Base-by-base conservation (phyloP, 2,888 invertebrate genomes). In the Dexiosoma caninum region DNA sequence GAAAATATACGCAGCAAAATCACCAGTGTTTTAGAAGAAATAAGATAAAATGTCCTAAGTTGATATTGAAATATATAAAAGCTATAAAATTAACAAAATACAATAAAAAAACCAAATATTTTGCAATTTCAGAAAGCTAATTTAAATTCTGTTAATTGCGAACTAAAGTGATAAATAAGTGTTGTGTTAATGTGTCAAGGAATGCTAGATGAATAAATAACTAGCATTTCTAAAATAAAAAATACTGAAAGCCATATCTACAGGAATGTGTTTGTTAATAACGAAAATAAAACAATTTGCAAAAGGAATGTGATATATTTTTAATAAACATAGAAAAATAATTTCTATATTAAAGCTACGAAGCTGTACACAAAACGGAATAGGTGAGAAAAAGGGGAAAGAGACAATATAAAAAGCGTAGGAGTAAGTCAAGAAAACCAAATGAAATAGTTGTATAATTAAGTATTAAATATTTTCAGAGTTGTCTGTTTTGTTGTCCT, bases 401-500 rank as follows among this genome's bases (percentile, higher is more conserved):
- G 30, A 37, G 40, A 46, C 10, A 46, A 66, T 27, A 51, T 37
- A 62, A 51, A 44, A 71, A 81, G 81, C 77, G 81, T 81, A 77
- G 77, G 77, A 81, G 81, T 81, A 59, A 81, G 81, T 64, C 5
- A 51, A 67, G 30, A 44, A 72, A 62, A 76, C 64, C 53, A 80
- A 71, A 40, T 49, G 64, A 5, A 10, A 51, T 42, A 40, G 81
- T 81, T 72, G 81, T 12, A 40, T 19, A 46, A 42, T 35, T 37
- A 30, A 9, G 80, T 81, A 81, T 12, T 67, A 10, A 6, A 10
- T 10, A 27, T 19, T 8, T 9, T 3, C 49, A 72, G 32, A 1
- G 49, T 12, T 27, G 64, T 66, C 60, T 60, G 53, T 60, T 60
- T 35, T 78, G 42, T 27, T 44, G 16, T 44, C 14, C 0, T 23